Base-by-base conservation (phyloP, 1,140 invertebrate genomes). In the Caligus rogercresseyi region DNA sequence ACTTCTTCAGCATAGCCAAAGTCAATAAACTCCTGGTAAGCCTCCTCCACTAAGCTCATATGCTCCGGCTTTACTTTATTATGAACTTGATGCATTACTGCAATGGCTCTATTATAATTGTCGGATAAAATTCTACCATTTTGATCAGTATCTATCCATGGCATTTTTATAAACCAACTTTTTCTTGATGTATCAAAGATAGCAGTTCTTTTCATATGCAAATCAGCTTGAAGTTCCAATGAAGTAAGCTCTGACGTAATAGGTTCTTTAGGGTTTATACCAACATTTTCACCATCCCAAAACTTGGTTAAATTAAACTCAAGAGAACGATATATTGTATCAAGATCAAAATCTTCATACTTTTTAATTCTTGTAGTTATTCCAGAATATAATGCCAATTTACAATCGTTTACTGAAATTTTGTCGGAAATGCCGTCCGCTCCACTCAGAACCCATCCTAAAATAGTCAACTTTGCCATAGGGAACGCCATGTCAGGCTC, bases 81-180 rank as follows among this genome's bases (percentile, higher is more conserved):
- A 23, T 20, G 20, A 13, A 56, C 54, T 56, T 20, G 54, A 56
- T 56, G 54, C 54, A 20, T 21, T 14, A 56, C 24, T 3, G 54
- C 54, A 56, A 56, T 56, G 20, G 3, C 54, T 2, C 20, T 20
- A 21, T 21, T 20, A 1, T 21, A 20, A 14, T 56, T 56, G 14
- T 56, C 24, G 20, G 19, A 21, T 25, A 56, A 21, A 3, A 2
- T 1, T 3, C 54, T 3, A 2, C 15, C 54, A 13, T 56, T 20
- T 1, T 1, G 54, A 56, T 20, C 3, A 3, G 15, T 20, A 18
- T 56, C 15, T 16, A 18, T 25, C 54, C 54, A 56, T 56, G 54
- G 54, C 54, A 56, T 21, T 56, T 56, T 25, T 3, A 56, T 25
- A 2, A 25, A 20, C 54, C 54, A 56, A n/a, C 19, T n/a, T 18